phyloP scores from a whole-genome alignment of 2,888 invertebrate genomes.

The Chalcosyrphus nemorum region DNA sequence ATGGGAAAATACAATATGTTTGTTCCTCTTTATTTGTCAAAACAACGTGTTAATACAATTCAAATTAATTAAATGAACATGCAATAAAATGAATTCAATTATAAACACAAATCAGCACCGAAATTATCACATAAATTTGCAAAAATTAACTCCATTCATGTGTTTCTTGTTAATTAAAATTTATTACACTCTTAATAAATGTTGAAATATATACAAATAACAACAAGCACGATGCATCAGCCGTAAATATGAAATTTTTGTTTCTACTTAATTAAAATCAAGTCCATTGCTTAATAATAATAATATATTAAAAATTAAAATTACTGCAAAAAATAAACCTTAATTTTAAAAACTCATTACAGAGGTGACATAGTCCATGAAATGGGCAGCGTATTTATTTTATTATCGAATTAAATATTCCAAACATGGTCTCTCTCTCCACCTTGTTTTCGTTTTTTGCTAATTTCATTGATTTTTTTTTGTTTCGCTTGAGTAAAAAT shows the following conservation, averaged over 20 bases:
- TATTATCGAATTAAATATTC: constrained; percentile 52
- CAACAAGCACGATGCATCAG: neutral
- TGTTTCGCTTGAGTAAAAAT: constrained; percentile 15
- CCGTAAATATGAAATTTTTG: neutral
- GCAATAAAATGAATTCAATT: constrained; percentile 47
- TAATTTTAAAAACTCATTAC: constrained; percentile 8
- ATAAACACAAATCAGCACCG: constrained; percentile 34
- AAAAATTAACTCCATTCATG: constrained; percentile 19
- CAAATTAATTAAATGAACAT: constrained; percentile 47
- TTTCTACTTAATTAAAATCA: constrained; percentile 41
- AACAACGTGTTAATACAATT: constrained; percentile 22
- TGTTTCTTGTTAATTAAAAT: constrained; percentile 67
- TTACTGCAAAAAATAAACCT: neutral
- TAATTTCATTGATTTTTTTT: constrained; percentile 29
- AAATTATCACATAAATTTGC: constrained; percentile 52
- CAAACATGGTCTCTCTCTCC: constrained; percentile 25
- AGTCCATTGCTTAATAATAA: constrained; percentile 19
- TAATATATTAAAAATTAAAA: no score
- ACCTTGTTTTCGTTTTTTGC: constrained; percentile 14
- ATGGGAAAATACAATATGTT: constrained; percentile 19
- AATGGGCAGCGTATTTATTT: constrained; percentile 8
- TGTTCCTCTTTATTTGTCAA: neutral
- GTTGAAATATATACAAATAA: constrained; percentile 29
- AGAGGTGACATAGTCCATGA: neutral
- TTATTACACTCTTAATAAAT: constrained; percentile 55